These are phyloP conservation scores for Peromyscus melanophrys DNA, from an alignment of 2,797 vertebrate species.

Conservation along the genomic window DNA sequence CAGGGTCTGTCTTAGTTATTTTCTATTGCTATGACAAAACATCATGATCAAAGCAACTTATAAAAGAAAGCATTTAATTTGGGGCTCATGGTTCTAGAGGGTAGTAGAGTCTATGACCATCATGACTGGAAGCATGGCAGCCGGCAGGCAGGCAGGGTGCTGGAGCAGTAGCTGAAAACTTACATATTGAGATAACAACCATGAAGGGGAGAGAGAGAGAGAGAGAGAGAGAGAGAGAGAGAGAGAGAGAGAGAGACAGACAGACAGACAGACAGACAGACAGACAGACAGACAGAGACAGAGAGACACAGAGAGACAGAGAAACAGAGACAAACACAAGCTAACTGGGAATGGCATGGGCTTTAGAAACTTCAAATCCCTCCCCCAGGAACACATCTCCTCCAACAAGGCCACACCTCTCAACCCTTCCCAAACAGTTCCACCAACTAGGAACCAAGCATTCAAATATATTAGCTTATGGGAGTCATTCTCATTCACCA, in stretches of 20 bases:
- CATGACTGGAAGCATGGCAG: not conserved
- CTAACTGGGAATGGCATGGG: not conserved
- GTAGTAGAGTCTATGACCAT: not conserved
- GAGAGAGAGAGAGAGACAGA: no score
- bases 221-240: no score
- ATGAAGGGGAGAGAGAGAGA: no score
- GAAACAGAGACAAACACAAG: no score
- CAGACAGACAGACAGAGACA: no score
- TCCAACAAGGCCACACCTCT: not conserved
- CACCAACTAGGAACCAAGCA: not conserved
- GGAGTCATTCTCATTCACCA: not conserved
- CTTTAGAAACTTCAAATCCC: not conserved
- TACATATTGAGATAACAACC: not conserved
- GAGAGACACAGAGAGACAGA: no score
- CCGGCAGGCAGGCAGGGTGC: no score
- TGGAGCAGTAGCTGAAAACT: not conserved
- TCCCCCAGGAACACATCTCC: not conserved
- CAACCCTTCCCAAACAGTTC: not conserved
- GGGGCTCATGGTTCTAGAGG: not conserved
- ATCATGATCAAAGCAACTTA: not conserved
- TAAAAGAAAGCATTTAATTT: not conserved
- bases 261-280: no score
- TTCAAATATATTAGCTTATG: not conserved
- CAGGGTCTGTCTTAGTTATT: not conserved
- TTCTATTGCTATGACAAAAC: not conserved